Evolutionary conservation across 2,888 invertebrate species (phyloP).

Genomic region (Scelioninae gen. 2): DNA sequence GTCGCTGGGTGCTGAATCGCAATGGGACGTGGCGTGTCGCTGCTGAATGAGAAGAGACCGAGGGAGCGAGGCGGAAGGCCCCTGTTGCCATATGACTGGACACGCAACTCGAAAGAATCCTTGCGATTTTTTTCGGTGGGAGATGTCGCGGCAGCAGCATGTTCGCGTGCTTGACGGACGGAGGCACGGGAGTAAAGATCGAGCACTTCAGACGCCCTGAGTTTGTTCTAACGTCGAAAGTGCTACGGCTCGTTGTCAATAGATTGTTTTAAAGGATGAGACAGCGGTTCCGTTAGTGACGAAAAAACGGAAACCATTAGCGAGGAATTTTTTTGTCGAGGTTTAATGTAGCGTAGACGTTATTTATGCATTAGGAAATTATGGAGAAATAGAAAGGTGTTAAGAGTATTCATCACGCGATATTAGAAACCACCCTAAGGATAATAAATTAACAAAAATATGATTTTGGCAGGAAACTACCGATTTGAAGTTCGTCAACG

Average conservation of each 20-base stretch:
- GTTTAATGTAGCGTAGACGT: too few relatives aligned
- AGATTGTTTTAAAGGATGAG: constrained; percentile 8
- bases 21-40: constrained; percentile 59
- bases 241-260: constrained; percentile 12
- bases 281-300: constrained; percentile 13
- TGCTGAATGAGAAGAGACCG: constrained; percentile 59
- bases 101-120: constrained; percentile 20
- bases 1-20: constrained; percentile 49
- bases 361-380: too few relatives aligned
- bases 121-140: constrained; percentile 7
- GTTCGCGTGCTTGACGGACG: constrained; percentile 1
- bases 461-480: too few relatives aligned
- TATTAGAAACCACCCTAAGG: too few relatives aligned
- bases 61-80: constrained; percentile 56
- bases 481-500: too few relatives aligned
- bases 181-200: constrained; percentile 4
- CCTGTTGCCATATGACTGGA: constrained; percentile 65
- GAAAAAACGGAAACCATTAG: too few relatives aligned
- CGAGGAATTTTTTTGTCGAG: not conserved
- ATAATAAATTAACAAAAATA: too few relatives aligned
- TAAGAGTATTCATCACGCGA: too few relatives aligned
- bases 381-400: too few relatives aligned
- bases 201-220: constrained; percentile 14
- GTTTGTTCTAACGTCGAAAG: constrained; percentile 20
- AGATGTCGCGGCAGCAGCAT: constrained; percentile 7